These are phyloP conservation scores for Ctenoplectra terminalis DNA, from an alignment of 1,140 invertebrate species.

Conservation along the genomic window DNA sequence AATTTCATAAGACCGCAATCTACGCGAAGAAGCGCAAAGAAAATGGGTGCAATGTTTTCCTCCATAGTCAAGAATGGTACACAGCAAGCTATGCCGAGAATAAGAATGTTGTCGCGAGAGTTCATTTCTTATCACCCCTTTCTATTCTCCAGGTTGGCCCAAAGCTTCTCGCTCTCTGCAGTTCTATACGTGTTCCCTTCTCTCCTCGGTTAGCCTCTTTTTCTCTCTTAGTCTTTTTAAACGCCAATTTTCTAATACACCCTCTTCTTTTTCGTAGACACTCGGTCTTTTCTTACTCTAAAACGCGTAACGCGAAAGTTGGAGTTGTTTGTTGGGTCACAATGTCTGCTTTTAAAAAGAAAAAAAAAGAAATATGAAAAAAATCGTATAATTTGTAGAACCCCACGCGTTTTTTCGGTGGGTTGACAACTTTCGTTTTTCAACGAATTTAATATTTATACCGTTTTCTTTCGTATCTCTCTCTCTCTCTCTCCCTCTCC, in stretches of 20 bases:
- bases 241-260: slow-evolving; percentile 35
- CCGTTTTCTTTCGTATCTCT: slow-evolving; percentile 49
- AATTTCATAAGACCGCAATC: slow-evolving; percentile 60
- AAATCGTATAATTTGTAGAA: neutral
- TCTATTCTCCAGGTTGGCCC: too few relatives aligned
- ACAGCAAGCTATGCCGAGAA: slow-evolving; percentile 27
- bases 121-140: slow-evolving; percentile 40
- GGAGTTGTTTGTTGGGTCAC: too few relatives aligned
- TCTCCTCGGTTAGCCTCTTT: too few relatives aligned
- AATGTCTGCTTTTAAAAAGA: neutral
- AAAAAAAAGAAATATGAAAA: neutral
- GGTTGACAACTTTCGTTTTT: slow-evolving; percentile 9
- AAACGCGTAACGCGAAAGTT: neutral
- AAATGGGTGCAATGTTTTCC: slow-evolving; percentile 51
- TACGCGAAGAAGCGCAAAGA: slow-evolving; percentile 40
- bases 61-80: slow-evolving; percentile 32
- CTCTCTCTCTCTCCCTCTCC: too few relatives aligned
- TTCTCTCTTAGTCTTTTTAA: neutral
- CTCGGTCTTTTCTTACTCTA: neutral
- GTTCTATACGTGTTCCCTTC: too few relatives aligned
- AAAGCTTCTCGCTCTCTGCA: too few relatives aligned
- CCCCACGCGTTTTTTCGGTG: neutral
- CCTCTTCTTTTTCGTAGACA: too few relatives aligned
- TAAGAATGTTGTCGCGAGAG: slow-evolving; percentile 35
- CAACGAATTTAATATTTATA: slow-evolving; percentile 60